A percentile compares a stretch with the other conserved stretches of the same genome.
phyloP scores from a whole-genome alignment of 1,140 invertebrate genomes.

The Agrypnia vestita region DNA sequence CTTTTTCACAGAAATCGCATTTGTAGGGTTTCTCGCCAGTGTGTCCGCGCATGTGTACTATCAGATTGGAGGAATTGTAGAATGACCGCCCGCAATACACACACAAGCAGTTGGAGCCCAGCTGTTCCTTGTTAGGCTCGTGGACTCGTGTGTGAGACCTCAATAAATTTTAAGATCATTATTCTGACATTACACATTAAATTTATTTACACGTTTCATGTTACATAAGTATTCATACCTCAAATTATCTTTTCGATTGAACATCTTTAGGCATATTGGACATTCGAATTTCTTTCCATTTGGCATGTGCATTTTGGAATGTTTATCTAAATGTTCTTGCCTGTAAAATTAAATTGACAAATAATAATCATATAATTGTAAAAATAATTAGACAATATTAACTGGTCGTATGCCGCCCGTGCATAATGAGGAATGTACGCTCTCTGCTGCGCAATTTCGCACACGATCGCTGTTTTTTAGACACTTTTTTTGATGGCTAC shows the following conservation, averaged over 20 bases:
- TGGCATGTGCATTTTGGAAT: slow-evolving; percentile 69
- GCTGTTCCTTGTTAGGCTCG: slow-evolving; percentile 62
- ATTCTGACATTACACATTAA: not conserved
- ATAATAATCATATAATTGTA: too few species aligned
- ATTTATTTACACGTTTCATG: not conserved
- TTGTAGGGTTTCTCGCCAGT: slow-evolving; percentile 73
- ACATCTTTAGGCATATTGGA: slow-evolving; percentile 72
- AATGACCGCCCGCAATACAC: slow-evolving; percentile 75
- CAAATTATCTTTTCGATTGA: slow-evolving; percentile 72
- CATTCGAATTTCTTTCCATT: slow-evolving; percentile 71
- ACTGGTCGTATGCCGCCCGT: too few species aligned
- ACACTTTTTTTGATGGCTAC: too few species aligned
- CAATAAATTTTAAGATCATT: slow-evolving; percentile 2
- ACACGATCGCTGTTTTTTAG: too few species aligned
- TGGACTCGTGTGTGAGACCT: slow-evolving; percentile 68
- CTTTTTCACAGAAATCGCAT: slow-evolving; percentile 72
- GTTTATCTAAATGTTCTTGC: slow-evolving; percentile 71
- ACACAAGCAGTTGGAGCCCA: slow-evolving; percentile 67
- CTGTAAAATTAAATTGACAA: slow-evolving; percentile 57
- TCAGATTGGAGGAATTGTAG: slow-evolving; percentile 74
- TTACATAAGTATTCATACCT: slow-evolving; percentile 61
- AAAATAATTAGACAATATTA: too few species aligned
- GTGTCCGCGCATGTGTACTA: slow-evolving; percentile 76
- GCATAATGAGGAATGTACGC: too few species aligned
- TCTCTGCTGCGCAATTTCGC: too few species aligned